These are phyloP conservation scores for Zhengitettix transpicula DNA, from an alignment of 2,888 invertebrate genomes.

Conservation along the genomic window DNA sequence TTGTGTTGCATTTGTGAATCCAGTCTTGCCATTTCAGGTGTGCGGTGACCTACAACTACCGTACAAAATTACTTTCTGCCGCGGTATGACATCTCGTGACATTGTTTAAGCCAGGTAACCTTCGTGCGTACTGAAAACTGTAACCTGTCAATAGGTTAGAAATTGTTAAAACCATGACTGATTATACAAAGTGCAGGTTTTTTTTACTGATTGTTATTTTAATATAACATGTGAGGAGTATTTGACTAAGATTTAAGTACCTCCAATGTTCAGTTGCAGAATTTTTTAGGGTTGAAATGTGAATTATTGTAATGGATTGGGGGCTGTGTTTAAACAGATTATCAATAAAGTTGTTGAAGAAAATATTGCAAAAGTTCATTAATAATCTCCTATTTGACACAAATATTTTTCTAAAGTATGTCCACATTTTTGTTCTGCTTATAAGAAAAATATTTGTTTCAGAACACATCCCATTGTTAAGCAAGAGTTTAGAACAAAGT, in stretches of 20 bases:
- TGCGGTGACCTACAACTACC: not conserved
- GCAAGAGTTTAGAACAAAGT: too few species aligned
- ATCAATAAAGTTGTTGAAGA: constrained; percentile 13
- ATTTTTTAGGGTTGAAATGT: constrained; percentile 1
- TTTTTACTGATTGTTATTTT: constrained; percentile 1
- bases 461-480: too few species aligned
- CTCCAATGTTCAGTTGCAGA: not conserved
- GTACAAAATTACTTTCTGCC: too few species aligned
- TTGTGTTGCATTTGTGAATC: not conserved
- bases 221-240: not conserved
- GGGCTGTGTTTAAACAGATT: constrained; percentile 12
- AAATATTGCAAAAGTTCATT: not conserved
- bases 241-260: not conserved
- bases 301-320: constrained; percentile 11
- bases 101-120: too few species aligned
- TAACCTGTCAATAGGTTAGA: constrained; percentile 7
- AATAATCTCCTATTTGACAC: not conserved
- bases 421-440: too few species aligned
- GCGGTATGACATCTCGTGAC: too few species aligned
- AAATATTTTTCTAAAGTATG: too few species aligned
- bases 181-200: constrained; percentile 4
- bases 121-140: too few species aligned
- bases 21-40: not conserved
- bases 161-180: constrained; percentile 10
- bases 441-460: too few species aligned